Base-by-base conservation (phyloP, 2,888 invertebrate species). In the Callosobruchus maculatus region DNA sequence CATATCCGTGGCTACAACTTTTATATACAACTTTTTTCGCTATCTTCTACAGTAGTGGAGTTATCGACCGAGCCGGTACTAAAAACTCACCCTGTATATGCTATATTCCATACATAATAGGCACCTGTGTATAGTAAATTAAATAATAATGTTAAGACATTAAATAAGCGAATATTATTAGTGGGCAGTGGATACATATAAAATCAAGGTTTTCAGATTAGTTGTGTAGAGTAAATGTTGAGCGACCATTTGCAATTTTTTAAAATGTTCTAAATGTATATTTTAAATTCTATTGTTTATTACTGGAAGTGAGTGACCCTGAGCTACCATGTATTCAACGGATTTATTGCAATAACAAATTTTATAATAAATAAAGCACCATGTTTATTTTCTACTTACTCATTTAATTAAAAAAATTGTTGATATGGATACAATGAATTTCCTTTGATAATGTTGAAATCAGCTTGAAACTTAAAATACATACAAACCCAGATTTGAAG, bases 241-340 rank as follows among this genome's bases (percentile, higher is more conserved):
- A 49, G 49, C 1, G 13, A 7, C 9, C 49, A 49, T 49, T 49
- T 1, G 49, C n/a, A 49, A 13, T 49, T 49, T 49, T 49, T 7
- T 5, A 49, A 49, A 49, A 7, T 49, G 49, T 3, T 49, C 49
- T 49, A 49, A 13, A 49, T 49, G 3, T 49, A 49, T 49, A 49
- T 79, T 76, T 74, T 68, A 75, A 80, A 78, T 78, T 77, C 80
- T 87, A 86, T 86, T 85, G 85, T 84, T 86, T 85, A 85, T 84
- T 85, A 85, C 83, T 86, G 86, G 86, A 87, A 87, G 86, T 87
- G 86, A 86, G 86, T 86, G 86, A 83, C 87, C 87, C 87, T 87
- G 87, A 87, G 87, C 87, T 87, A 87, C 86, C 86, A 85, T 83
- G 72, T 72, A 80, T 78, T 77, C 3, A 68, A 68, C 68, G 68